Percentiles rank a stretch among this genome's conserved stretches.
Evolutionary conservation across 1,140 invertebrate species (phyloP).

Genomic region (Zaprionus lachaisei): DNA sequence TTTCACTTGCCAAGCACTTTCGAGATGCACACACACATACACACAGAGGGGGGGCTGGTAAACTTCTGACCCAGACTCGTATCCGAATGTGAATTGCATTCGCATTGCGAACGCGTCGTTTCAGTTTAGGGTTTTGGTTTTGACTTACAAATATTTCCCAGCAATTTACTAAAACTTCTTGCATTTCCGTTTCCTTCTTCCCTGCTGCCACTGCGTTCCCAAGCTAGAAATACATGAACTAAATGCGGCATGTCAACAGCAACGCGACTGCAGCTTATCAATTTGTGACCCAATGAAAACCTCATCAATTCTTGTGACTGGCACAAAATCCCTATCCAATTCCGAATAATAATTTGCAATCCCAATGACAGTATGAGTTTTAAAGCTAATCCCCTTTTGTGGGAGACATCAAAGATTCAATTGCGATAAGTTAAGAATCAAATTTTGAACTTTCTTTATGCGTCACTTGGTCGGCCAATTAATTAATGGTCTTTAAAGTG

Average conservation of each 20-base stretch:
- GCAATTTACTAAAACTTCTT: constrained; percentile 62
- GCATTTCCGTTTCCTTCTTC: constrained; percentile 26
- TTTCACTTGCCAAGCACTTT: constrained; percentile 69
- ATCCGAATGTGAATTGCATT: constrained; percentile 36
- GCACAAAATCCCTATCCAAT: not conserved
- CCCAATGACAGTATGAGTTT: not conserved
- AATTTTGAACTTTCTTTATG: not conserved
- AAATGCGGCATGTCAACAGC: not conserved
- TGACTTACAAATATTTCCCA: constrained; percentile 53
- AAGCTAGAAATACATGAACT: constrained; percentile 8
- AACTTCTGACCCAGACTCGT: constrained; percentile 61
- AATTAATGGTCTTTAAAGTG: constrained; percentile 59
- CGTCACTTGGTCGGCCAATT: constrained; percentile 30
- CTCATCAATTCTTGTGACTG: not conserved
- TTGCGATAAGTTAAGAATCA: not conserved
- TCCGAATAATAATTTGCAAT: not conserved
- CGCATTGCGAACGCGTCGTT: constrained; percentile 60
- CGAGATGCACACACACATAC: constrained; percentile 29
- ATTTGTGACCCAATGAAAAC: constrained; percentile 14
- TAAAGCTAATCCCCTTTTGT: not conserved
- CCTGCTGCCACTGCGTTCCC: not conserved
- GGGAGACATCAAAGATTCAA: not conserved
- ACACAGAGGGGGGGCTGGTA: not conserved
- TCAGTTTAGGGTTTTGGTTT: constrained; percentile 56
- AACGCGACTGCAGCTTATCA: constrained; percentile 8